phyloP scores from a whole-genome alignment of 2,797 vertebrate species.

The Furcifer pardalis region DNA sequence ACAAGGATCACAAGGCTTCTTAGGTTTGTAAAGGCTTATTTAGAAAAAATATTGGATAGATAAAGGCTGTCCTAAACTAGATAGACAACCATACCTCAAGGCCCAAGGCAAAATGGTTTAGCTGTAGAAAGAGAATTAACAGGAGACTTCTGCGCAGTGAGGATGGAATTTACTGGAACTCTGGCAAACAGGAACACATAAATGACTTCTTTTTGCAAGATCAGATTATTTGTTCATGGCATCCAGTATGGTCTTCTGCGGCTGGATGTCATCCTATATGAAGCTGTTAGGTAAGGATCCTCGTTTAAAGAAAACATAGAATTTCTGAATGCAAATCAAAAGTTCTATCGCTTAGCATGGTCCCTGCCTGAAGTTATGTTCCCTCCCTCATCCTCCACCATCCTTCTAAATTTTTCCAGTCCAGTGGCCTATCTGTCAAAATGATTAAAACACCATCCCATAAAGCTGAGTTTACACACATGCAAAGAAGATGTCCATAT shows the following conservation, averaged over 20 bases:
- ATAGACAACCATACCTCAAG: no score
- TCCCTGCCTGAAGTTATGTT: background rate
- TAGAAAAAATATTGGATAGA: no score
- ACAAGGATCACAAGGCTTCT: no score
- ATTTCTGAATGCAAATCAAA: background rate
- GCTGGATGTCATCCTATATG: background rate
- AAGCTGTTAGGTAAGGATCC: background rate
- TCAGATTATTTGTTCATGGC: background rate
- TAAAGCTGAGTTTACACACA: conserved; percentile 54
- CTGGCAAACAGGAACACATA: background rate
- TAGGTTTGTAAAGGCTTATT: no score
- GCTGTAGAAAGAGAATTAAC: no score
- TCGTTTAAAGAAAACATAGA: background rate
- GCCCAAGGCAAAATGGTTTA: no score
- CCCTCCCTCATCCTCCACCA: background rate
- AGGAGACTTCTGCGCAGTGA: no score
- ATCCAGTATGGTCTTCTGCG: background rate
- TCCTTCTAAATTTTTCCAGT: background rate
- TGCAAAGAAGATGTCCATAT: conserved; percentile 11
- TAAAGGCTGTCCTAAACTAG: no score
- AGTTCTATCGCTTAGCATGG: background rate
- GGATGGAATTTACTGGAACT: no score
- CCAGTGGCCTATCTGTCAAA: background rate
- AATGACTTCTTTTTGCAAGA: background rate
- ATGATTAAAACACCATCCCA: background rate